A percentile compares a stretch with the other conserved stretches of the same genome.
Conservation (phyloP, 1,140 invertebrate genomes). For the Neomicropteryx cornuta region DNA sequence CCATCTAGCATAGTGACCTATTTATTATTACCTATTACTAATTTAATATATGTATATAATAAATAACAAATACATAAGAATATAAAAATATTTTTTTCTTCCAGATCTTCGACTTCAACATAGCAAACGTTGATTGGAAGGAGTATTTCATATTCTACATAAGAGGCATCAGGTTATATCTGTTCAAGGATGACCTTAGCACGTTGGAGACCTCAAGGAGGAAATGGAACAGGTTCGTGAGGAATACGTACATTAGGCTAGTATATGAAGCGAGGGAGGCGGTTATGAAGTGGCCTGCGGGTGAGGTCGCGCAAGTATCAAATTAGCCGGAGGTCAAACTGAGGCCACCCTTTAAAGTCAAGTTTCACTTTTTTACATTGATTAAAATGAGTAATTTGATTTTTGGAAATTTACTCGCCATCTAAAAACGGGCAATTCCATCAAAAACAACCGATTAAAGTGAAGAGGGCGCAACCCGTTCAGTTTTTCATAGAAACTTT, state of each 20-base stretch:
- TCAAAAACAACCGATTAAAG: too few species aligned
- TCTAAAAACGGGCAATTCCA: neutral
- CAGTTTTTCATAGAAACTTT: too few species aligned
- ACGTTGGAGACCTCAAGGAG: constrained; percentile 47
- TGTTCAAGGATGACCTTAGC: constrained; percentile 59
- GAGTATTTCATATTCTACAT: constrained; percentile 54
- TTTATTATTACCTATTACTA: neutral
- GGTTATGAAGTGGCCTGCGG: neutral
- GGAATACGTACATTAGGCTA: neutral
- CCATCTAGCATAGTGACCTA: neutral
- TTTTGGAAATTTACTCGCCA: neutral
- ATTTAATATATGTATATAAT: constrained; percentile 1
- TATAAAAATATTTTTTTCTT: constrained; percentile 2
- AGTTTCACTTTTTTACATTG: neutral
- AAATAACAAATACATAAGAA: neutral
- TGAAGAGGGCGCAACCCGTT: too few species aligned
- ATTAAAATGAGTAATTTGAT: neutral
- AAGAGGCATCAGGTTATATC: constrained; percentile 50
- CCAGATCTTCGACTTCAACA: constrained; percentile 54
- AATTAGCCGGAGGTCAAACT: neutral
- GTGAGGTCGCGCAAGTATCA: neutral
- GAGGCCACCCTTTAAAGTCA: neutral
- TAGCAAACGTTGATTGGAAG: constrained; percentile 56
- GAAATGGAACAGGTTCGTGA: constrained; percentile 44
- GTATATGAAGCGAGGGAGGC: neutral